Percentiles rank a stretch among this genome's conserved stretches.
phyloP scores from a whole-genome alignment of 23 tunicate species.

The Styela clava region DNA sequence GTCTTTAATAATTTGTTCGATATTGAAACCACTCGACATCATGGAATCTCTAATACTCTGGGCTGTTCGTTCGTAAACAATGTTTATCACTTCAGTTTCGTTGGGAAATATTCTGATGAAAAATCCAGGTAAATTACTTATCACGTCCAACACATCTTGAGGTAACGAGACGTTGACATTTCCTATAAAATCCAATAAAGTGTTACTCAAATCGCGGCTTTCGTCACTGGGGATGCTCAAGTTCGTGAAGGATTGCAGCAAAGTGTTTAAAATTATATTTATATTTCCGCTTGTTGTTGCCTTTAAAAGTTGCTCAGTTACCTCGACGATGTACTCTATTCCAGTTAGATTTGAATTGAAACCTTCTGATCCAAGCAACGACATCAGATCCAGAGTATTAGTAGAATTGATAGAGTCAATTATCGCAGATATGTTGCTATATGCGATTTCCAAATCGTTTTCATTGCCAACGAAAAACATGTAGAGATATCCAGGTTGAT shows the following conservation, averaged over 20 bases:
- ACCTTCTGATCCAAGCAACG: neutral
- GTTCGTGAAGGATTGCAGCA: neutral
- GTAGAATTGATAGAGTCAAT: neutral
- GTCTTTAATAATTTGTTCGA: neutral
- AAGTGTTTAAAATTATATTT: neutral
- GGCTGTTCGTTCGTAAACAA: neutral
- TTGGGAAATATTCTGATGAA: neutral
- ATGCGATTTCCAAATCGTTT: neutral
- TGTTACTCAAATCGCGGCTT: neutral
- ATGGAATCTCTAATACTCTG: neutral
- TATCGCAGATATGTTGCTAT: constrained; percentile 2
- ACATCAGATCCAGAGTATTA: neutral
- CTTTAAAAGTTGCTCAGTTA: neutral
- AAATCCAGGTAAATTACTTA: neutral
- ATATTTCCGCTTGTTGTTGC: neutral
- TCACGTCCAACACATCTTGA: neutral
- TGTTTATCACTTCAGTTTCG: neutral
- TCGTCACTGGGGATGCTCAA: neutral
- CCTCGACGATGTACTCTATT: neutral
- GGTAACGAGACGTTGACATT: neutral
- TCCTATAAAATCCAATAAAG: neutral
- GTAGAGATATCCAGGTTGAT: constrained; percentile 16
- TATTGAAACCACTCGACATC: neutral
- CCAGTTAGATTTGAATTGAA: neutral
- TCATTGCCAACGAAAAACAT: constrained; percentile 1